Evolutionary conservation across 2,797 vertebrate genomes (phyloP).

Genomic region (Danio jaintianensis): DNA sequence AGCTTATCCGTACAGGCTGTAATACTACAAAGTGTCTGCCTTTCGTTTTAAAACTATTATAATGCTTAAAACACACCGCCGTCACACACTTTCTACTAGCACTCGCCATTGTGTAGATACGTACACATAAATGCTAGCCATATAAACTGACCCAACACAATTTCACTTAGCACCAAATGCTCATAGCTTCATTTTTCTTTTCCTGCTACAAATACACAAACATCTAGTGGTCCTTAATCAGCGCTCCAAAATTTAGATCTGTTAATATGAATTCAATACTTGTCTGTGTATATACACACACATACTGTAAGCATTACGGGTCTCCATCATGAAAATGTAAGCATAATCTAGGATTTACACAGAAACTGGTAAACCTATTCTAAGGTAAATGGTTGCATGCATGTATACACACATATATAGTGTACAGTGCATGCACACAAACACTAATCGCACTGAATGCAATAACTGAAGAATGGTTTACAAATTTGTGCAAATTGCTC

Average conservation of each 20-base stretch:
- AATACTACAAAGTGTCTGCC: constrained; percentile 60
- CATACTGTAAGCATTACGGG: constrained; percentile 58
- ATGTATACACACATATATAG: neutral
- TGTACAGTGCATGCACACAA: constrained; percentile 1
- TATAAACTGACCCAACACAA: constrained; percentile 47
- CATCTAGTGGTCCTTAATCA: constrained; percentile 65
- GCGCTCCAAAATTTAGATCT: constrained; percentile 46
- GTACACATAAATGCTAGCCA: constrained; percentile 49
- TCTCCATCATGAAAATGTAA: constrained; percentile 25
- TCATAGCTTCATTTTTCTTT: constrained; percentile 26
- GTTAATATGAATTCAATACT: constrained; percentile 65
- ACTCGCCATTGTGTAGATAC: constrained; percentile 60
- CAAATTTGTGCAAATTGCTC: neutral
- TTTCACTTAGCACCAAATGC: constrained; percentile 40
- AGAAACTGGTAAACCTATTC: constrained; percentile 16
- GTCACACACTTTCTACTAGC: constrained; percentile 50
- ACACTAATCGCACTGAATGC: neutral
- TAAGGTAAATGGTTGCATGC: constrained; percentile 3
- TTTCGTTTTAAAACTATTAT: constrained; percentile 51
- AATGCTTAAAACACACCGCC: constrained; percentile 56
- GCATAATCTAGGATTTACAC: neutral
- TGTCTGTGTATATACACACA: constrained; percentile 65
- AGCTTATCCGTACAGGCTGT: constrained; percentile 59
- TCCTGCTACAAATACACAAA: constrained; percentile 55
- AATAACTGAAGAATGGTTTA: neutral